Evolutionary conservation across 2,113 vertebrate genomes (phyloP).

Genomic region (Zosterops borbonicus): DNA sequence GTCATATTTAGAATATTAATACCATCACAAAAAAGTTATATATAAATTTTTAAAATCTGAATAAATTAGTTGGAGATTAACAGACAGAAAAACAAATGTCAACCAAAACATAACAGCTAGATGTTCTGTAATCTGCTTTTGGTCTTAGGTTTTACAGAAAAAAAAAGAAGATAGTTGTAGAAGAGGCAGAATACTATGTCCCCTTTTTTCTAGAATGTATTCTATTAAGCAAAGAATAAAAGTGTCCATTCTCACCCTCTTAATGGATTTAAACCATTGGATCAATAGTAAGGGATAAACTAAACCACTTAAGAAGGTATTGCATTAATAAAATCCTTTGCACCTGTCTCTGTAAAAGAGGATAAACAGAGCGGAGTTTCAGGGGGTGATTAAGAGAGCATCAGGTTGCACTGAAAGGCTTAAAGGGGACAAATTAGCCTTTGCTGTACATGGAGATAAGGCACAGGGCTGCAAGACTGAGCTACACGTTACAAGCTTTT

Average conservation of each 20-base stretch:
- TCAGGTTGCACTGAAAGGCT: slow-evolving; percentile 42
- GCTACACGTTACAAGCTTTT: slow-evolving; percentile 29
- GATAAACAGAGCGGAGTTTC: slow-evolving; percentile 57
- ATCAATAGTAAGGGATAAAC: slow-evolving; percentile 61
- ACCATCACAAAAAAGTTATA: not conserved
- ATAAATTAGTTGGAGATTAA: not conserved
- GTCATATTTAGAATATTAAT: not conserved
- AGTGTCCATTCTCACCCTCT: not conserved
- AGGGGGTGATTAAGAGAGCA: slow-evolving; percentile 55
- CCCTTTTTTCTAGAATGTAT: not conserved
- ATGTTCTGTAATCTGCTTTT: not conserved
- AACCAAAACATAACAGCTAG: not conserved
- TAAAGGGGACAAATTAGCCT: slow-evolving; percentile 53
- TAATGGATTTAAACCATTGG: slow-evolving; percentile 57
- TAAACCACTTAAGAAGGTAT: slow-evolving; percentile 59
- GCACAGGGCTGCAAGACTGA: slow-evolving; percentile 16
- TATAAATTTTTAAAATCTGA: not conserved
- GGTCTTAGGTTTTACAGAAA: not conserved
- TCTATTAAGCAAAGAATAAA: slow-evolving; percentile 17
- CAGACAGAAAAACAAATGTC: not conserved
- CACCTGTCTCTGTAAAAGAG: slow-evolving; percentile 41
- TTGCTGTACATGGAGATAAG: slow-evolving; percentile 48
- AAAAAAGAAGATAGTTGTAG: not conserved
- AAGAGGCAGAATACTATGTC: not conserved
- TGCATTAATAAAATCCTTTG: slow-evolving; percentile 50